Evolutionary conservation across 2,797 vertebrate species (phyloP).

Genomic region (Hylomyscus alleni): DNA sequence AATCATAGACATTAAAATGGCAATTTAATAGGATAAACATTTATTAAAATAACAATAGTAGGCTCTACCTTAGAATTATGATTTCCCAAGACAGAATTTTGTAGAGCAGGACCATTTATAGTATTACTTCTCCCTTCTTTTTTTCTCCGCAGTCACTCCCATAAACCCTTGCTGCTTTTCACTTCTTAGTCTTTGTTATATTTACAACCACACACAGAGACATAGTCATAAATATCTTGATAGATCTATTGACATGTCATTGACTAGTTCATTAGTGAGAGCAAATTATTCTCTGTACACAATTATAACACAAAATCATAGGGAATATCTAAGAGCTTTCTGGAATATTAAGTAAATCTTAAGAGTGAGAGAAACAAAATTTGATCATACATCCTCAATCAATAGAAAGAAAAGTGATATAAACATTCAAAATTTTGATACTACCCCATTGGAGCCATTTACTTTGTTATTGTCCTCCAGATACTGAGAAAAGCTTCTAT

Average conservation of each 20-base stretch:
- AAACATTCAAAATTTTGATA: background rate
- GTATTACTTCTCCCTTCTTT: background rate
- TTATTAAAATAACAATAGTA: background rate
- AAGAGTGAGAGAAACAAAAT: background rate
- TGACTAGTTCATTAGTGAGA: background rate
- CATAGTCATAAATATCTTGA: background rate
- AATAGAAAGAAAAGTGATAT: background rate
- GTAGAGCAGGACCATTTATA: background rate
- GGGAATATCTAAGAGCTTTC: background rate
- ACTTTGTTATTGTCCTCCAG: background rate
- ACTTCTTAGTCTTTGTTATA: too few species aligned
- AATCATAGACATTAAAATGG: background rate
- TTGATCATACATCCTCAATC: background rate
- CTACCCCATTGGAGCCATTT: background rate
- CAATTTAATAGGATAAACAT: background rate
- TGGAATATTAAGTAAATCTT: background rate
- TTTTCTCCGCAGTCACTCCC: background rate
- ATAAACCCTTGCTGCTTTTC: background rate
- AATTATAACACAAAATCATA: background rate
- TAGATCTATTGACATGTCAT: background rate
- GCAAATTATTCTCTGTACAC: background rate
- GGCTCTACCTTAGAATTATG: background rate
- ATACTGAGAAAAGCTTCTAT: background rate
- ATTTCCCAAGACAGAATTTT: background rate
- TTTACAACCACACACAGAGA: too few species aligned